Evolutionary conservation across 2,797 vertebrate genomes (phyloP), one percentile per base, ranked within the genome.

Genomic region (Coranthus polyacanthus): DNA sequence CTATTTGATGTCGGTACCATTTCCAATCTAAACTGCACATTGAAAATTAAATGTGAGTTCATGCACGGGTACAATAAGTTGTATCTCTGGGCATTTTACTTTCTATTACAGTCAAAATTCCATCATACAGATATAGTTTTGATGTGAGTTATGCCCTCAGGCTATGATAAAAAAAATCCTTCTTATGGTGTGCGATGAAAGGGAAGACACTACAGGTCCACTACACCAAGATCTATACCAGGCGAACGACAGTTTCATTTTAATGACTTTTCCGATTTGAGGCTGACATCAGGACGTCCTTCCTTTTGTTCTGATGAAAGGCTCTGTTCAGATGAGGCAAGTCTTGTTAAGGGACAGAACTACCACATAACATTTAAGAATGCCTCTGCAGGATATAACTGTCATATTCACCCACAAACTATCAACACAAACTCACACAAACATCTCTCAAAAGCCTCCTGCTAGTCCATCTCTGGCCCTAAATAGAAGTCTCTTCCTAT

Each of bases 71-170:
- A 69, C 54, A 59, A 68, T 78, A 54, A 53, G 50, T 51, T 16
- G 51, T 26, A 58, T 78, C 54, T 62, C 20, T 56, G 43, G 61
- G 69, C 42, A 54, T 81, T 88, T 82, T 79, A 62, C 70, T 75
- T 72, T 75, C 63, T 58, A 68, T 81, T 77, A 75, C 54, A 64
- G 55, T 79, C 64, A 75, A 77, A 85, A 78, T 68, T 63, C 54
- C 43, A 61, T 67, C 58, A 57, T 46, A 55, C 24, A 59, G 55
- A 79, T 52, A 42, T 12, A 44, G 49, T 55, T 79, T 74, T 76
- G 73, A 80, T 78, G 72, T 47, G 61, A 46, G 66, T 41, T 72
- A 34, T 76, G 67, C 65, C 75, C 80, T 59, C n/a, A 24, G 69
- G 72, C 66, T 49, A 38, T 18, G 17, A 52, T 47, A 63, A 61